A percentile compares a stretch with the other conserved stretches of the same genome.
phyloP scores from a whole-genome alignment of 1,140 invertebrate genomes.

The Zaprionus nigranus region DNA sequence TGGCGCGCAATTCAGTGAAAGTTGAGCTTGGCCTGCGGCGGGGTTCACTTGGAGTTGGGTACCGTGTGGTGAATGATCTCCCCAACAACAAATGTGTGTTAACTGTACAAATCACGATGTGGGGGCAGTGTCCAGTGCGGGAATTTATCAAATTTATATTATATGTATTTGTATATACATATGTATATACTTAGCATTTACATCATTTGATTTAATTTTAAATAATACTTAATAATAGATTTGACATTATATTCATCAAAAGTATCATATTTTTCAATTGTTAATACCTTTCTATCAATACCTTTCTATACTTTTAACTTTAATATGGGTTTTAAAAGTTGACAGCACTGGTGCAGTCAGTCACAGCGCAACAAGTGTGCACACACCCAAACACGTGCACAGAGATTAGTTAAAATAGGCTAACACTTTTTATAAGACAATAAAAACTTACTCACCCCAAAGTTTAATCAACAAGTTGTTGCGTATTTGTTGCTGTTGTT shows the following conservation, averaged over 20 bases:
- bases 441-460: conserved; percentile 39
- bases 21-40: conserved; percentile 41
- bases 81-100: neutral
- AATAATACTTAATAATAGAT: too few relatives aligned
- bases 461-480: conserved; percentile 33
- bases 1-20: conserved; percentile 69
- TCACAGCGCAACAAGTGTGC: neutral
- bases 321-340: too few relatives aligned
- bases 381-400: neutral
- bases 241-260: too few relatives aligned
- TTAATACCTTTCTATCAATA: too few relatives aligned
- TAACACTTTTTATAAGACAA: conserved; percentile 12
- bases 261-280: too few relatives aligned
- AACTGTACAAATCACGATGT: conserved; percentile 6
- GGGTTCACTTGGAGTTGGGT: conserved; percentile 29
- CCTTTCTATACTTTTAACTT: too few relatives aligned
- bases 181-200: too few relatives aligned
- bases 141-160: too few relatives aligned
- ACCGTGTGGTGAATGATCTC: conserved; percentile 64
- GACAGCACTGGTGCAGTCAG: neutral
- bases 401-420: neutral
- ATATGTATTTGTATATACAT: too few relatives aligned
- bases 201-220: too few relatives aligned
- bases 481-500: conserved; percentile 13
- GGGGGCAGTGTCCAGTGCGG: neutral